Conservation (phyloP, 2,113 vertebrate species). For the Nycticorax nycticorax region DNA sequence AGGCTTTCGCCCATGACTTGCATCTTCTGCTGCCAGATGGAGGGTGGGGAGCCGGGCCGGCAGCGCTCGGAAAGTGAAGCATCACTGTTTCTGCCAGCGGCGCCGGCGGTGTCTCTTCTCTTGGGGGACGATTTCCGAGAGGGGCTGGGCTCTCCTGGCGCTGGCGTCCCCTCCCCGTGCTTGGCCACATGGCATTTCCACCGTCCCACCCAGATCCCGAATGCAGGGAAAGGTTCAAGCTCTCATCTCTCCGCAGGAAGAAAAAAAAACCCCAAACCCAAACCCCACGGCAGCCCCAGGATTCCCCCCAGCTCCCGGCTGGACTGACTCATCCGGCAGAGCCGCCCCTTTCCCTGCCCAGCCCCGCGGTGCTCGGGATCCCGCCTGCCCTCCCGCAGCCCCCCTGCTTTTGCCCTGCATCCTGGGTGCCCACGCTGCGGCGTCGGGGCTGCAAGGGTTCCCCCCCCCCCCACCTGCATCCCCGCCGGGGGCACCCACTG, state of each 20-base stretch:
- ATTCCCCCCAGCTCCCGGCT: background rate
- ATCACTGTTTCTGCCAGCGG: background rate
- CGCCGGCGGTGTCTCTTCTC: background rate
- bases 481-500: background rate
- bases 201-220: background rate
- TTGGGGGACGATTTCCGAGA: background rate
- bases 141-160: background rate
- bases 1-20: constrained; percentile 17
- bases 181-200: background rate
- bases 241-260: background rate
- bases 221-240: background rate
- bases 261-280: background rate
- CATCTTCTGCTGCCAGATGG: constrained; percentile 31
- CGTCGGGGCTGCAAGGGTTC: background rate
- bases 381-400: background rate
- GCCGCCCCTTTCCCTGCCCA: background rate
- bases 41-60: constrained; percentile 23
- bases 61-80: constrained; percentile 25
- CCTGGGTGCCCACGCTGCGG: rapidly evolving
- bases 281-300: background rate
- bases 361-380: background rate
- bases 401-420: background rate
- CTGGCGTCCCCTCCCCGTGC: background rate
- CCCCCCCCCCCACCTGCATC: background rate
- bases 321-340: background rate